Evolutionary conservation across 2,797 vertebrate species (phyloP).

Genomic region (Tragopan temminckii): DNA sequence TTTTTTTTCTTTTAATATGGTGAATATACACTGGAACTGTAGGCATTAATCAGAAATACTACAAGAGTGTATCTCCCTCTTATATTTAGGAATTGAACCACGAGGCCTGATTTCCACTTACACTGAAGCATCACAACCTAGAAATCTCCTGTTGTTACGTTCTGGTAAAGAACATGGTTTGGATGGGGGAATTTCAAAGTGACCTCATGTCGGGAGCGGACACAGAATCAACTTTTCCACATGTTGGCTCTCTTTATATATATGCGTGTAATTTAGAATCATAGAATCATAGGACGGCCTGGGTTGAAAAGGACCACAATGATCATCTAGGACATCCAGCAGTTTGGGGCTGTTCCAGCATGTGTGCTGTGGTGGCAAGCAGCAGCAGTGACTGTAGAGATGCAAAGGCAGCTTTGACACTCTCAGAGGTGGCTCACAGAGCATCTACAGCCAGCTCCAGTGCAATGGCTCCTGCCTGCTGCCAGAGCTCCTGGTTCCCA

Average conservation of each 20-base stretch:
- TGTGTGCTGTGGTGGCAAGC: background rate
- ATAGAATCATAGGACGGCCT: no score
- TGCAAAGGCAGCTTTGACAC: background rate
- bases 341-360: background rate
- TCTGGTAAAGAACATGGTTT: background rate
- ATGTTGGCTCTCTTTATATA: background rate
- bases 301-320: no score
- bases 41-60: background rate
- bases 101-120: background rate
- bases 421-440: background rate
- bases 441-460: background rate
- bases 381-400: background rate
- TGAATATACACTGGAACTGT: background rate
- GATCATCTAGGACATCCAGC: background rate
- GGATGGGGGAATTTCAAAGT: background rate
- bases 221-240: background rate
- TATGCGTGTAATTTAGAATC: background rate
- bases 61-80: background rate
- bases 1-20: background rate
- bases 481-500: background rate
- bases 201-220: background rate
- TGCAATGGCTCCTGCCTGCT: background rate
- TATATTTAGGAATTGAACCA: background rate
- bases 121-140: background rate
- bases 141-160: background rate